A percentile compares a stretch with the other conserved stretches of the same genome.
Evolutionary conservation across 2,113 vertebrate genomes (phyloP).

Genomic region (Chlamydotis undulata): DNA sequence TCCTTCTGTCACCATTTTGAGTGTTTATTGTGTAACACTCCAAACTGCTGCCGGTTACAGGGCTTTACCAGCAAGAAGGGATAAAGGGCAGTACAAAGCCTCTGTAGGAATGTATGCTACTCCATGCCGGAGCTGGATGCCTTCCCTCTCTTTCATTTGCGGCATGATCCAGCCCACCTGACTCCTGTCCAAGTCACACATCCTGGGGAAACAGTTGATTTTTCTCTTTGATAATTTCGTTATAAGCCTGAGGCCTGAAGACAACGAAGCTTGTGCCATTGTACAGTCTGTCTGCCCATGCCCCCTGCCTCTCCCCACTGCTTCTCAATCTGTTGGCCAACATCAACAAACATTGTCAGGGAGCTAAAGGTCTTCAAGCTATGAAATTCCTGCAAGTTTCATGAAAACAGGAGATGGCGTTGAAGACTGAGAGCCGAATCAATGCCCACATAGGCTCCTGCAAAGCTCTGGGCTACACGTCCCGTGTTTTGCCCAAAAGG

Average conservation of each 20-base stretch:
- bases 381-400: background rate
- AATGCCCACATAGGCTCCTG: fast-evolving
- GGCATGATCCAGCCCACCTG: background rate
- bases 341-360: background rate
- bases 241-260: background rate
- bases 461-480: background rate
- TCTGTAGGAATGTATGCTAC: background rate
- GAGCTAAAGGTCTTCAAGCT: background rate
- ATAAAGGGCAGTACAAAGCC: constrained; percentile 32
- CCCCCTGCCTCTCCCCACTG: background rate
- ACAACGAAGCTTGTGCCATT: background rate
- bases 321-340: background rate
- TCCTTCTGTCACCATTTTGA: constrained; percentile 71
- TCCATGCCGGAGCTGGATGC: background rate
- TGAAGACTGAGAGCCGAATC: background rate
- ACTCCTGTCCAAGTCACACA: constrained; percentile 12
- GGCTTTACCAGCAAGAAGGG: background rate
- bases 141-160: background rate
- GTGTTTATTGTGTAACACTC: constrained; percentile 20
- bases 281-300: background rate
- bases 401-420: background rate
- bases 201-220: background rate
- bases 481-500: background rate
- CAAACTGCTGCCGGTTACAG: constrained; percentile 8
- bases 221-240: background rate